Evolutionary conservation across 2,888 invertebrate species (phyloP).

Genomic region (Catonia carolina): DNA sequence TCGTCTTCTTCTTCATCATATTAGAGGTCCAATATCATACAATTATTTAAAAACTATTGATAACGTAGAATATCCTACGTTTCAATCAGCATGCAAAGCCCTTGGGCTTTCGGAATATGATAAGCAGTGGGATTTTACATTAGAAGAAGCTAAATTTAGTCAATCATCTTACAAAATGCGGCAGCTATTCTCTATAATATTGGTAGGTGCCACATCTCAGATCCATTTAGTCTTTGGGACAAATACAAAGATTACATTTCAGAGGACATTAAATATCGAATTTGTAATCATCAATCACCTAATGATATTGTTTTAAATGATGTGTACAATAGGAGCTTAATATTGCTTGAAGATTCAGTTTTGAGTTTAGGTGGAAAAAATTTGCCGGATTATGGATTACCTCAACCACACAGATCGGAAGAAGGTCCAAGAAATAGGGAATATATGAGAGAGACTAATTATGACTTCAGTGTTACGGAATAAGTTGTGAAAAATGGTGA

Average conservation of each 20-base stretch:
- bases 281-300: neutral
- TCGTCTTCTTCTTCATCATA: slow-evolving; percentile 30
- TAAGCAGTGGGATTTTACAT: slow-evolving; percentile 34
- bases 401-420: neutral
- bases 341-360: slow-evolving; percentile 36
- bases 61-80: slow-evolving; percentile 38
- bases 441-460: neutral
- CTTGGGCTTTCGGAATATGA: slow-evolving; percentile 38
- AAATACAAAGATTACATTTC: slow-evolving; percentile 34
- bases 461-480: neutral
- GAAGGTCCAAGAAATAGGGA: neutral
- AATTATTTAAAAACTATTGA: slow-evolving; percentile 39
- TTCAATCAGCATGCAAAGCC: slow-evolving; percentile 40
- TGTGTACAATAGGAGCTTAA: slow-evolving; percentile 37
- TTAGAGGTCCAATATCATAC: slow-evolving; percentile 36
- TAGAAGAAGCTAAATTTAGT: slow-evolving; percentile 28
- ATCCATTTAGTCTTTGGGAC: slow-evolving; percentile 32
- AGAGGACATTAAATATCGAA: slow-evolving; percentile 32
- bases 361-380: no score
- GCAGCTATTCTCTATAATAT: slow-evolving; percentile 34
- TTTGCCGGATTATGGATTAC: no score
- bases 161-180: slow-evolving; percentile 27
- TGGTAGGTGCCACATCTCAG: slow-evolving; percentile 34
- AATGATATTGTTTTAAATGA: slow-evolving; percentile 22
- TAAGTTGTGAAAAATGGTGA: neutral